Evolutionary conservation across 2,113 vertebrate species (phyloP).

Genomic region (Hyperopisus bebe): DNA sequence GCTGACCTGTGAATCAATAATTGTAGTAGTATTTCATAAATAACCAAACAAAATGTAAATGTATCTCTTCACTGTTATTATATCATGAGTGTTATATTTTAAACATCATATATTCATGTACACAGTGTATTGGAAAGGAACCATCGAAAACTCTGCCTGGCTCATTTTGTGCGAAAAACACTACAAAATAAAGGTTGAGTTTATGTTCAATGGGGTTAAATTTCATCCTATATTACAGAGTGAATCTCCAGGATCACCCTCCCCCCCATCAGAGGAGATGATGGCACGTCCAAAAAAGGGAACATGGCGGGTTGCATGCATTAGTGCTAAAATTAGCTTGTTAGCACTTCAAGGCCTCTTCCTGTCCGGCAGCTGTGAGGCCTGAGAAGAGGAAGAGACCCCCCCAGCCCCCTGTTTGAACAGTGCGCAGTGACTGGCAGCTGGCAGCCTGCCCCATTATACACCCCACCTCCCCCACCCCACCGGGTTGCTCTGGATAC

Average conservation of each 20-base stretch:
- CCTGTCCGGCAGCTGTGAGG: conserved; percentile 48
- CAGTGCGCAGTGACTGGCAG: conserved; percentile 61
- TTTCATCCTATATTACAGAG: background rate
- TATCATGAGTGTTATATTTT: background rate
- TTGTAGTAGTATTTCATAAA: background rate
- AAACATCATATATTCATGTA: background rate
- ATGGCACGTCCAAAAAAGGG: conserved; percentile 2
- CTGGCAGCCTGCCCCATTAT: conserved; percentile 75
- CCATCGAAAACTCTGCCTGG: background rate
- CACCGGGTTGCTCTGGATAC: background rate
- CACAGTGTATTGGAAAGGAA: background rate
- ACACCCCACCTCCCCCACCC: conserved; percentile 50
- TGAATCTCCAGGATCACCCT: conserved; percentile 14
- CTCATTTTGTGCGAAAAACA: background rate
- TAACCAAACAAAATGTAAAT: background rate
- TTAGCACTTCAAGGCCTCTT: conserved; percentile 31
- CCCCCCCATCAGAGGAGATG: background rate
- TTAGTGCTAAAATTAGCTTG: conserved; percentile 7
- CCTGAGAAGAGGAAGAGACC: conserved; percentile 17
- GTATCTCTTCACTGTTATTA: background rate
- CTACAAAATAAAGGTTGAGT: background rate
- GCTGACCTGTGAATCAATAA: background rate
- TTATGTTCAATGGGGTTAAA: background rate
- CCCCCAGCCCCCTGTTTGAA: conserved; percentile 37
- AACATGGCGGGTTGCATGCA: background rate